Evolutionary conservation across 2,888 invertebrate genomes (phyloP).

Genomic region (Prionchulus punctatus): DNA sequence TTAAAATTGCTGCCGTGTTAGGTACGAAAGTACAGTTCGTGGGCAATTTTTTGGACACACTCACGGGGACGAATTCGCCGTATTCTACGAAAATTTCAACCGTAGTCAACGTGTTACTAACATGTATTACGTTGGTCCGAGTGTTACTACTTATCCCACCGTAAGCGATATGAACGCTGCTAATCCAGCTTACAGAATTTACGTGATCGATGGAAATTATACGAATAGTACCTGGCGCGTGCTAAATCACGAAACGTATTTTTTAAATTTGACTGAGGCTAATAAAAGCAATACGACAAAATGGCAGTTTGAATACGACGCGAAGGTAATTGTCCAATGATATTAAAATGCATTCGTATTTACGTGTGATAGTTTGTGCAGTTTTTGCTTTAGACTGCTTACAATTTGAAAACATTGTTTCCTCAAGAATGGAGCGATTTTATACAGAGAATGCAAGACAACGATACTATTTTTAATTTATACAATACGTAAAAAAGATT

Average conservation of each 20-base stretch:
- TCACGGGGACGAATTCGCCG: constrained; percentile 78
- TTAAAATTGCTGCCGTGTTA: no score
- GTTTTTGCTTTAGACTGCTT: constrained; percentile 47
- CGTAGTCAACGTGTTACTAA: constrained; percentile 41
- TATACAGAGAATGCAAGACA: constrained; percentile 67
- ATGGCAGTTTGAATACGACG: constrained; percentile 71
- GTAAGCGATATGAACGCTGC: constrained; percentile 34
- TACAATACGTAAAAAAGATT: constrained; percentile 30
- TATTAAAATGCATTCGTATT: background rate
- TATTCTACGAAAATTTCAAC: constrained; percentile 49
- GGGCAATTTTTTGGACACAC: constrained; percentile 78
- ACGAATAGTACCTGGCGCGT: constrained; percentile 43
- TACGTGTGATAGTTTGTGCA: constrained; percentile 9
- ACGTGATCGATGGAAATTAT: constrained; percentile 72
- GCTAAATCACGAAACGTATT: constrained; percentile 86
- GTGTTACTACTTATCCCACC: constrained; percentile 49
- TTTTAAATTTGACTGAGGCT: constrained; percentile 81
- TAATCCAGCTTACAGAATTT: constrained; percentile 77
- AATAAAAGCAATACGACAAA: constrained; percentile 44
- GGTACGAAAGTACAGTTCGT: constrained; percentile 55
- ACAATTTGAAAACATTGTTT: constrained; percentile 62
- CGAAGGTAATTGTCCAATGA: background rate
- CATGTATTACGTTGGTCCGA: constrained; percentile 64
- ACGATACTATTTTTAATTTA: constrained; percentile 47
- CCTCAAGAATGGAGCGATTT: constrained; percentile 81